Evolutionary conservation across 2,113 vertebrate genomes (phyloP), one percentile per base, ranked within the genome.

Genomic region (Vicugna pacos): DNA sequence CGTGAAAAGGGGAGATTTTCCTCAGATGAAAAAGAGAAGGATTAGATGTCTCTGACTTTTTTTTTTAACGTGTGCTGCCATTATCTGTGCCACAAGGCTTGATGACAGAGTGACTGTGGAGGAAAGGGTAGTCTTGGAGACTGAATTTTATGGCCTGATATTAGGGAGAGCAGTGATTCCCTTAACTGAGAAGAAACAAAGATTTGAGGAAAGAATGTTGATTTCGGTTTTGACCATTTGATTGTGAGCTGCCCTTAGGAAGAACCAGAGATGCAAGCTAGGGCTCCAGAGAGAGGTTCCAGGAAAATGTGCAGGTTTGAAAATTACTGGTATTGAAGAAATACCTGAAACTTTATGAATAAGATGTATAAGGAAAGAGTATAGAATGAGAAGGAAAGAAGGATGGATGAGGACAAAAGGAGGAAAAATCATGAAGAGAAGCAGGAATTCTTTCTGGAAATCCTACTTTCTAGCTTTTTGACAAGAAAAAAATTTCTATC

Each of bases 201-300:
- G 9, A 30, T 60, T 69, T 12, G 1, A 35, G 10, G 3, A 46
- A 14, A 88, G 32, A 38, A 82, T 75, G n/a, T 35, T 76, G 16
- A 65, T 83, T 90, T 88, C 32, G n/a, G n/a, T 95, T 94, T 72
- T 77, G 14, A 86, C 19, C 46, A 72, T 24, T 65, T 65, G 56
- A 69, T 83, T 91, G 65, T 80, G 62, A 72, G 48, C 46, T 76
- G 20, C 13, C 32, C 9, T 85, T 26, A 75, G n/a, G 42, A 67
- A 24, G 24, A 76, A 81, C 32, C 52, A 48, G 35, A 35, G 24
- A 28, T 67, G 17, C 9, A 64, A 54, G 26, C 64, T 69, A 30
- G 48, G 72, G 20, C 2, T 73, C 58, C 11, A 30, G 19, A 84
- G 42, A 65, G 22, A 75, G 2, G 62, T 94, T 83, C 46, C 13